These are phyloP conservation scores for Pseudopleuronectes americanus DNA, from an alignment of 2,797 vertebrate genomes.

Conservation along the genomic window DNA sequence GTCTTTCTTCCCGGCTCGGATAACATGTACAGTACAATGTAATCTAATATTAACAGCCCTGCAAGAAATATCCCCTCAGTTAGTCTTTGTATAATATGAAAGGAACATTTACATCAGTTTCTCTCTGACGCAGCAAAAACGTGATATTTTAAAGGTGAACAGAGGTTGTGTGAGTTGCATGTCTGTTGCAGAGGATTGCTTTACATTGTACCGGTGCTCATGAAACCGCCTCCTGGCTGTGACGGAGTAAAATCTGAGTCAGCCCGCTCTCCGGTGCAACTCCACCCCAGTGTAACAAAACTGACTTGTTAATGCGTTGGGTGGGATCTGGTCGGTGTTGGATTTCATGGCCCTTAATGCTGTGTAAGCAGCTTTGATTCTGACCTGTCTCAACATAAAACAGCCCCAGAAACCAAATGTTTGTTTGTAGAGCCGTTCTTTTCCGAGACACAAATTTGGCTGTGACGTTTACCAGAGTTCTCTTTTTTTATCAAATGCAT, in stretches of 20 bases:
- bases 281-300: background rate
- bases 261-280: background rate
- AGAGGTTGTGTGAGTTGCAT: conserved; percentile 6
- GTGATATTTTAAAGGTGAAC: background rate
- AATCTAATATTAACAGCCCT: conserved; percentile 1
- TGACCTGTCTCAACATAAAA: background rate
- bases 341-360: background rate
- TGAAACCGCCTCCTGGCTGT: too few relatives aligned
- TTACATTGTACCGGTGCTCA: background rate
- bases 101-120: background rate
- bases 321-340: background rate
- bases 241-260: conserved; percentile 6
- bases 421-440: background rate
- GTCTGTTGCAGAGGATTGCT: background rate
- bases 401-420: background rate
- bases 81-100: background rate
- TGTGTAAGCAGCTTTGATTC: conserved; percentile 2
- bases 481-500: background rate
- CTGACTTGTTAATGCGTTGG: background rate
- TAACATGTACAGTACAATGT: conserved; percentile 5
- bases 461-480: too few relatives aligned
- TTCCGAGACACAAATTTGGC: too few relatives aligned
- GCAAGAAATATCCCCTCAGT: background rate
- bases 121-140: background rate
- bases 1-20: conserved; percentile 44